Base-by-base conservation (phyloP, 2,888 invertebrate genomes). In the Archips crataeganus region DNA sequence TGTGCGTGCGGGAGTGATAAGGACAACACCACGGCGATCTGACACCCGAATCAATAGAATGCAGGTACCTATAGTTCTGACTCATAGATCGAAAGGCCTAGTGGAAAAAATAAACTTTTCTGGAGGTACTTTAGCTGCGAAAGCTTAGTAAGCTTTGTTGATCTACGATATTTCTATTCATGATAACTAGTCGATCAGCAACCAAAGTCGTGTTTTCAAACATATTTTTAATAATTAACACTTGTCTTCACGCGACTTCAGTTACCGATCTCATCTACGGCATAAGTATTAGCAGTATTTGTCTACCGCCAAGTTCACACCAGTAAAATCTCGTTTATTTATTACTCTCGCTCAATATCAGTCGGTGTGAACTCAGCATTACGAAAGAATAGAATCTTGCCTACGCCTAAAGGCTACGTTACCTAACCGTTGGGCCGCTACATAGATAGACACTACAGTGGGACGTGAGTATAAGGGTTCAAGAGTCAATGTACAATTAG, bases 401-500 rank as follows among this genome's bases (percentile, higher is more conserved):
- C 57, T 64, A 64, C n/a, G 23, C 49, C 47, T 64, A 47, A 13
- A 34, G 51, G 51, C 60, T 70, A 67, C 36, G n/a, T 54, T 72
- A 75, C 51, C 68, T n/a, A 9, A 47, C 54, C 66, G 49, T 65
- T 70, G 65, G 71, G 60, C 32, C 11, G 60, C 74, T 70, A 39
- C 75, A 54, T 72, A 73, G 62, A 83, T 84, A 87, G 82, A 82
- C 76, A 84, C 92, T 93, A 93, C 87, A 79, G 86, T 88, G 89
- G 93, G 93, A 94, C 93, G 93, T 92, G 93, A 93, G 90, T 89
- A 90, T 89, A 93, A 93, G 93, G 93, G 93, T 85, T 91, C 86
- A 82, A 89, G 84, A 87, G 81, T 87, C 78, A 86, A 90, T 92
- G 85, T 91, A 92, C 92, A 93, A 85, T 88, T 89, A 81, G 82